Conservation (phyloP, 2,113 vertebrate genomes). For the Alethe castanea region DNA sequence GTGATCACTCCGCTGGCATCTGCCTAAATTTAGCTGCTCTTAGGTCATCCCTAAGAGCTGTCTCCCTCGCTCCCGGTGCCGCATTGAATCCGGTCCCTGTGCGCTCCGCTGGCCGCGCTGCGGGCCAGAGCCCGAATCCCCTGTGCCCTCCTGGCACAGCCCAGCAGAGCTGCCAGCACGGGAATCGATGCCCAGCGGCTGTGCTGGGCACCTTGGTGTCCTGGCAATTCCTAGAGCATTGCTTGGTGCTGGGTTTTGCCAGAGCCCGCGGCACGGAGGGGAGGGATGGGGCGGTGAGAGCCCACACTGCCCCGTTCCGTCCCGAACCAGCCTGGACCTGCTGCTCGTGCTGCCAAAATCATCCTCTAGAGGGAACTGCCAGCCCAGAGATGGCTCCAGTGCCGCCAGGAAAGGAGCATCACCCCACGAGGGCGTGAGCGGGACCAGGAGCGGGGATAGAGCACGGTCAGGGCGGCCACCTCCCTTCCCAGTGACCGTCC, state of each 20-base stretch:
- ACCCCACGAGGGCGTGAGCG: fast-evolving
- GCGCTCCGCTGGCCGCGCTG: fast-evolving
- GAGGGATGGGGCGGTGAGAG: not conserved
- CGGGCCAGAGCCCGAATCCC: not conserved
- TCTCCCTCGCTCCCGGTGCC: not conserved
- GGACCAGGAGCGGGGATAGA: fast-evolving
- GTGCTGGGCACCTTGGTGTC: fast-evolving
- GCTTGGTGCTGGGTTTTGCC: fast-evolving
- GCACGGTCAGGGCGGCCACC: fast-evolving
- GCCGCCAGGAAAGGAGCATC: not conserved
- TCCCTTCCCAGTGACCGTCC: not conserved
- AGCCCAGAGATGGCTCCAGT: not conserved
- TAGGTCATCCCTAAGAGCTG: not conserved
- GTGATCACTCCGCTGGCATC: conserved; percentile 31
- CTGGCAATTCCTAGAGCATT: fast-evolving
- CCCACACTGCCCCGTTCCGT: fast-evolving
- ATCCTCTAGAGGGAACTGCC: conserved; percentile 49
- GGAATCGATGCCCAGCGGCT: fast-evolving
- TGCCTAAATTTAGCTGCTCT: conserved; percentile 51
- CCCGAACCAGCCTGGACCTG: fast-evolving
- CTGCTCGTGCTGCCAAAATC: not conserved
- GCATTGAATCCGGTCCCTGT: not conserved
- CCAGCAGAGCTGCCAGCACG: not conserved
- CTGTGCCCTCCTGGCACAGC: not conserved
- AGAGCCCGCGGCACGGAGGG: fast-evolving